A percentile compares a stretch with the other conserved stretches of the same genome.
These are phyloP conservation scores for Eonycteris spelaea DNA, from an alignment of 2,113 vertebrate species.

Conservation along the genomic window DNA sequence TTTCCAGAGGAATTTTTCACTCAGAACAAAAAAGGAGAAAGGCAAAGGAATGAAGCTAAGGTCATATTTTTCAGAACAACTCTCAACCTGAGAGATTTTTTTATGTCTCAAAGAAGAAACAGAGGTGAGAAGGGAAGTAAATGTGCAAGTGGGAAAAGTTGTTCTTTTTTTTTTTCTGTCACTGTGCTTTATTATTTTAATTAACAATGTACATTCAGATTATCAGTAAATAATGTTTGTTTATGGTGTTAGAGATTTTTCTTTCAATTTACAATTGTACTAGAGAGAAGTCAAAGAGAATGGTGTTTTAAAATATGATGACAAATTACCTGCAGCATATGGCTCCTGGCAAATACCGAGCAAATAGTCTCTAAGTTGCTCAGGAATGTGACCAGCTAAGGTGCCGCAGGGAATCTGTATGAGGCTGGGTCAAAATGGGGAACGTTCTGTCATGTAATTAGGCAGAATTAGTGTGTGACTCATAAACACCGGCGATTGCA, in stretches of 20 bases:
- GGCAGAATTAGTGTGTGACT: accelerated
- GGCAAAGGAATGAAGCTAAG: slow-evolving; percentile 51
- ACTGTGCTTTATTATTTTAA: slow-evolving; percentile 31
- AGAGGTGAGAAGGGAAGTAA: slow-evolving; percentile 26
- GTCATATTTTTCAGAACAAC: slow-evolving; percentile 57
- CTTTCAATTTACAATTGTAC: slow-evolving; percentile 51
- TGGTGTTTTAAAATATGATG: slow-evolving; percentile 64
- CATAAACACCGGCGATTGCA: slow-evolving; percentile 36
- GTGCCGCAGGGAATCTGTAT: slow-evolving; percentile 7
- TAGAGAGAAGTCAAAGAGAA: slow-evolving; percentile 59
- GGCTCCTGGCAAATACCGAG: slow-evolving; percentile 60
- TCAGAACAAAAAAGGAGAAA: slow-evolving; percentile 41
- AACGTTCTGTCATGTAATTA: slow-evolving; percentile 41
- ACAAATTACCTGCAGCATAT: slow-evolving; percentile 71
- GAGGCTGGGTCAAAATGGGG: slow-evolving; percentile 15
- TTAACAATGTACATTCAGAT: slow-evolving; percentile 35
- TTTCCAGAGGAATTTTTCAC: slow-evolving; percentile 75
- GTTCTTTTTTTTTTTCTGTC: not conserved
- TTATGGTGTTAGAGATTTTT: slow-evolving; percentile 59
- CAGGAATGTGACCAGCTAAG: slow-evolving; percentile 53
- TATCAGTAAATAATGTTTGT: slow-evolving; percentile 40
- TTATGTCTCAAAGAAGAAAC: slow-evolving; percentile 53
- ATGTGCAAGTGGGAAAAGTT: slow-evolving; percentile 38
- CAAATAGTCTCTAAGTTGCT: slow-evolving; percentile 65
- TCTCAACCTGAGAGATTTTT: slow-evolving; percentile 52